Evolutionary conservation across 2,113 vertebrate species (phyloP).

Genomic region (Martes martes): DNA sequence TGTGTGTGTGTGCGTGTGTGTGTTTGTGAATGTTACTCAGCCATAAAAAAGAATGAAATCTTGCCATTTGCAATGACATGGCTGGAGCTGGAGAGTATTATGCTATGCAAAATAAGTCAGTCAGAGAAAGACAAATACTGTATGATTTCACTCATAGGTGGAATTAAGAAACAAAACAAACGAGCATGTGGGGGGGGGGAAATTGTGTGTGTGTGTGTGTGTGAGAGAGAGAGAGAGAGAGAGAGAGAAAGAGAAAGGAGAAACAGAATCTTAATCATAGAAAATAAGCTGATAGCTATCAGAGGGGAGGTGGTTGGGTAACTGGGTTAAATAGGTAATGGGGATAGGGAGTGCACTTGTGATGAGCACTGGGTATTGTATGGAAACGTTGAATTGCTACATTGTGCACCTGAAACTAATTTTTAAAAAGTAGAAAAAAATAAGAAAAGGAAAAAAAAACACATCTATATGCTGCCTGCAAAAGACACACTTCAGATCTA

Average conservation of each 20-base stretch:
- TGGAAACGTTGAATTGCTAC: background rate
- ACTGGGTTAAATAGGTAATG: background rate
- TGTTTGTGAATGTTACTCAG: background rate
- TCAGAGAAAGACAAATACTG: background rate
- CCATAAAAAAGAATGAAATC: background rate
- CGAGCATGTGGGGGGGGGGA: background rate
- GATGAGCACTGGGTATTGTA: background rate
- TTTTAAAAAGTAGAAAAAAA: background rate
- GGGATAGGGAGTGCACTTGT: background rate
- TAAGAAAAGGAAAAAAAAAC: background rate
- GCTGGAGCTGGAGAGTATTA: background rate
- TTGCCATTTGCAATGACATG: background rate
- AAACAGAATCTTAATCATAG: background rate
- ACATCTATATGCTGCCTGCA: background rate
- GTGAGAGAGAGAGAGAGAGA: background rate
- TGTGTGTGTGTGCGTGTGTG: background rate
- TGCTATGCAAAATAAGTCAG: background rate
- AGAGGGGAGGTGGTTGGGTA: background rate
- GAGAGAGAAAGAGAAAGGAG: background rate
- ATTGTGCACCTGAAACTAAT: background rate
- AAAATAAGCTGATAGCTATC: background rate
- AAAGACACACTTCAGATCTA: background rate
- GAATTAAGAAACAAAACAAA: background rate
- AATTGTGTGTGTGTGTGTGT: too few relatives aligned
- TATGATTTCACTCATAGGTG: background rate